phyloP scores from a whole-genome alignment of 2,888 invertebrate species.

The Willowsia nigromaculata region DNA sequence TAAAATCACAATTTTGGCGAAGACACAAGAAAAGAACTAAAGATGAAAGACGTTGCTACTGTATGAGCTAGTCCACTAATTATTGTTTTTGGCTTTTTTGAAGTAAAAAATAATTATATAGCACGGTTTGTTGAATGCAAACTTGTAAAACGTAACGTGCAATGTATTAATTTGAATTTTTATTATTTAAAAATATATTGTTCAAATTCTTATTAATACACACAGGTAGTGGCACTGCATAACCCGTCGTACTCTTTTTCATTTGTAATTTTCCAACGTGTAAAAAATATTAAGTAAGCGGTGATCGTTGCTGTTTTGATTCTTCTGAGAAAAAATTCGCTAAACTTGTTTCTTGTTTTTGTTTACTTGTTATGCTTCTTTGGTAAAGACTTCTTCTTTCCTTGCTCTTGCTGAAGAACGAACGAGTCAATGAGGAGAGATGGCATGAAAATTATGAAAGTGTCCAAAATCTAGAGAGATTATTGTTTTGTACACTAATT shows the following conservation, averaged over 20 bases:
- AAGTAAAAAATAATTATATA: not conserved
- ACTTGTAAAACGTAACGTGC: not conserved
- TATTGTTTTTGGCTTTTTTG: not conserved
- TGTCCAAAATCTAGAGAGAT: not conserved
- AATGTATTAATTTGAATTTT: not conserved
- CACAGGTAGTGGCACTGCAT: too few relatives aligned
- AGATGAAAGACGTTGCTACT: not conserved
- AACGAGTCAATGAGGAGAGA: not conserved
- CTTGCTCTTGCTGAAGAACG: not conserved
- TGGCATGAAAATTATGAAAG: constrained; percentile 13
- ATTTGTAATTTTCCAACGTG: not conserved
- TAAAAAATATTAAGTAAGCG: constrained; percentile 14
- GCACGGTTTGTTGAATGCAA: not conserved
- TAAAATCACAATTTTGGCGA: not conserved
- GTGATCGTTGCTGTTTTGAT: not conserved
- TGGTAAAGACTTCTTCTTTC: not conserved
- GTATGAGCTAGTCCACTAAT: not conserved
- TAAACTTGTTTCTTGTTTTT: constrained; percentile 27
- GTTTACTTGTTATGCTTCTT: constrained; percentile 14
- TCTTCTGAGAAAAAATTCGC: not conserved
- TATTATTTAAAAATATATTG: not conserved
- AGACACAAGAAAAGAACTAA: not conserved
- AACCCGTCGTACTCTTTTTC: not conserved
- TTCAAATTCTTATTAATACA: too few relatives aligned
- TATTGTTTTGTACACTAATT: not conserved